These are phyloP conservation scores for Campodea augens DNA, from an alignment of 1,140 invertebrate genomes.

Conservation along the genomic window DNA sequence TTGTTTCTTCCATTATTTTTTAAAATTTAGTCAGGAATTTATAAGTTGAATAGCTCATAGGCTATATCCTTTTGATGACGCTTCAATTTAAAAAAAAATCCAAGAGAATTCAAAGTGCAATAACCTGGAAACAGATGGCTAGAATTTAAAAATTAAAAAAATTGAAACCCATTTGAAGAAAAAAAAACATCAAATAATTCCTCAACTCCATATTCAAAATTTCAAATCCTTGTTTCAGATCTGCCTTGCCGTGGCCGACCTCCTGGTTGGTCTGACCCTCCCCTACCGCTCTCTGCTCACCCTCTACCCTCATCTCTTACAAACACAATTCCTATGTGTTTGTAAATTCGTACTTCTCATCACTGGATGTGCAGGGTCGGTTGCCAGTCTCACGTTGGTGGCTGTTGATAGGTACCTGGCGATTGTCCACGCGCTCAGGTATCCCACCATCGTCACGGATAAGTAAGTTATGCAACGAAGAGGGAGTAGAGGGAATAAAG, in stretches of 20 bases:
- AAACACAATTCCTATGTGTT: slow-evolving; percentile 16
- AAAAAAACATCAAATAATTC: too few species aligned
- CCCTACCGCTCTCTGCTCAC: slow-evolving; percentile 38
- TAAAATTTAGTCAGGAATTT: too few species aligned
- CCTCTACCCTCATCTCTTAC: neutral
- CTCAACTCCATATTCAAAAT: too few species aligned
- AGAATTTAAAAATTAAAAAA: too few species aligned
- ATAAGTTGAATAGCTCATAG: too few species aligned
- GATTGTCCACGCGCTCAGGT: slow-evolving; percentile 59
- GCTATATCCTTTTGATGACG: too few species aligned
- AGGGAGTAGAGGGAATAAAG: too few species aligned
- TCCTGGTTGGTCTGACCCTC: slow-evolving; percentile 45
- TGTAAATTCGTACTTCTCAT: slow-evolving; percentile 47
- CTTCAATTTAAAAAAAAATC: too few species aligned
- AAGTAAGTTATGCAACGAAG: neutral
- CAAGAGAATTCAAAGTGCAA: too few species aligned
- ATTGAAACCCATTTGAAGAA: too few species aligned
- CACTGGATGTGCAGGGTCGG: slow-evolving; percentile 48
- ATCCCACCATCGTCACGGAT: slow-evolving; percentile 17
- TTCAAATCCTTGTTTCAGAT: slow-evolving; percentile 27
- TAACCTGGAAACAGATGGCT: too few species aligned
- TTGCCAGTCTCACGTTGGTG: slow-evolving; percentile 62
- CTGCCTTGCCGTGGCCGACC: slow-evolving; percentile 45
- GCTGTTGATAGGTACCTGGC: slow-evolving; percentile 65
- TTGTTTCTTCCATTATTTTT: too few species aligned